Conservation (phyloP, 2,797 vertebrate species). For the Enteromius viviparus region DNA sequence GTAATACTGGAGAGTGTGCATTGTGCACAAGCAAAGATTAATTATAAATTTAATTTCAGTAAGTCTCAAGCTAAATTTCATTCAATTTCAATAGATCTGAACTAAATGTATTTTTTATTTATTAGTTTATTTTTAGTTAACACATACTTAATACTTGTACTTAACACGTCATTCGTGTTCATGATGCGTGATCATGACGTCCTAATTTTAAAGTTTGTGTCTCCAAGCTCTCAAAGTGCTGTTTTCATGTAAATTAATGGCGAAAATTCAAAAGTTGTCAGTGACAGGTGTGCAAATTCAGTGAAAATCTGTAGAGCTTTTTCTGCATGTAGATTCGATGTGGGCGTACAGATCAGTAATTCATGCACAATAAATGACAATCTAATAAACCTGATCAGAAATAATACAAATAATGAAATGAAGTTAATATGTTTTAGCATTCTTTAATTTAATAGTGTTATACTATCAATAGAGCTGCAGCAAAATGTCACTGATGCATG, state of each 20-base stretch:
- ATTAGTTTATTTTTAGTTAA: neutral
- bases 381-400: neutral
- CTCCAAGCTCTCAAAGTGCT: neutral
- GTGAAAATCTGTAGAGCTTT: neutral
- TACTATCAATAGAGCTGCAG: neutral
- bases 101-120: neutral
- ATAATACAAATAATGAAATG: neutral
- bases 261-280: neutral
- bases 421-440: neutral
- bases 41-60: too few relatives aligned
- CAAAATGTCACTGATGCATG: neutral
- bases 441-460: neutral
- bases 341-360: neutral
- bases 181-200: too few relatives aligned
- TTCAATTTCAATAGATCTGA: too few relatives aligned
- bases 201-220: neutral
- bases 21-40: too few relatives aligned
- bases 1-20: too few relatives aligned
- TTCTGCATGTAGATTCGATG: neutral
- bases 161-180: too few relatives aligned
- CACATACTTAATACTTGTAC: neutral
- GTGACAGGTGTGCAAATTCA: constrained; percentile 1
- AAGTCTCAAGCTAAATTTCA: too few relatives aligned
- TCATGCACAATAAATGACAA: neutral
- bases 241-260: neutral